These are phyloP conservation scores for Pempheris klunzingeri DNA, from an alignment of 2,797 vertebrate genomes.

Conservation along the genomic window DNA sequence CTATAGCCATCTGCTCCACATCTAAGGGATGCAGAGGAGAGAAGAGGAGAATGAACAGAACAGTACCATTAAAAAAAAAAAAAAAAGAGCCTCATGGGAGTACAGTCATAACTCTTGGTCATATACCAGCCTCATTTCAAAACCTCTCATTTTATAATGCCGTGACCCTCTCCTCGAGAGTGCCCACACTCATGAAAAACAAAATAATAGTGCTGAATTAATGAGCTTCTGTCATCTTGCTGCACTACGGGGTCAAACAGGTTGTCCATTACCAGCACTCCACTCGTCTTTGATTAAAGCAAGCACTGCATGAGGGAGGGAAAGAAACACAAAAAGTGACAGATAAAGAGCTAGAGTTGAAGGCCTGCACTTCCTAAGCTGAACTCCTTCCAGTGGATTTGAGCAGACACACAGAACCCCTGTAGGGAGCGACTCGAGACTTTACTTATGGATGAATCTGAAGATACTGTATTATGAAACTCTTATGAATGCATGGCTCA, in stretches of 20 bases:
- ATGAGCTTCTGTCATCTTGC: constrained; percentile 32
- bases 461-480: not conserved
- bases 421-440: not conserved
- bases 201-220: constrained; percentile 28
- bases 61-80: constrained; percentile 17
- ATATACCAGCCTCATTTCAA: constrained; percentile 33
- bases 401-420: not conserved
- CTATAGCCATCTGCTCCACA: constrained; percentile 98
- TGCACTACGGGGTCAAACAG: constrained; percentile 12
- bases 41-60: constrained; percentile 3
- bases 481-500: not conserved
- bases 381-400: not conserved
- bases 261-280: constrained; percentile 30
- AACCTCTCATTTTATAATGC: constrained; percentile 32
- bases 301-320: not conserved
- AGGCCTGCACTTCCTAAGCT: constrained; percentile 18
- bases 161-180: constrained; percentile 16
- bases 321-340: constrained; percentile 26
- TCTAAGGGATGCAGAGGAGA: constrained; percentile 79
- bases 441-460: not conserved
- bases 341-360: constrained; percentile 27
- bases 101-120: constrained; percentile 13
- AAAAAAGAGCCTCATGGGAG: constrained; percentile 14
- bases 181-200: constrained; percentile 14
- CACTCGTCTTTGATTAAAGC: constrained; percentile 36